Evolutionary conservation across 2,797 vertebrate species (phyloP).

Genomic region (Chelon auratus): DNA sequence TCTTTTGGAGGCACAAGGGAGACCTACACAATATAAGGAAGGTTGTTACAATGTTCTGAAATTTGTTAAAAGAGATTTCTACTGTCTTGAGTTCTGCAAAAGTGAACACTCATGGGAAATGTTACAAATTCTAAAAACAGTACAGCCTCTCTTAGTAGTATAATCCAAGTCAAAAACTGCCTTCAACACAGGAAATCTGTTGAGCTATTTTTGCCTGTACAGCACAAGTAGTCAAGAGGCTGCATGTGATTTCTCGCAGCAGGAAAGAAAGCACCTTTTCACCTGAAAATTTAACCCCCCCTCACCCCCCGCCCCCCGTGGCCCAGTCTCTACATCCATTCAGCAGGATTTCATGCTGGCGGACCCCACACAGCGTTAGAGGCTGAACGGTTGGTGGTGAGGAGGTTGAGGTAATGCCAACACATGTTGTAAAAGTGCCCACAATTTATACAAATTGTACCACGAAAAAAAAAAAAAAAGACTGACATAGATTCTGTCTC

Average conservation of each 20-base stretch:
- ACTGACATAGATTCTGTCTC: constrained; percentile 65
- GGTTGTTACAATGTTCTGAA: too few relatives aligned
- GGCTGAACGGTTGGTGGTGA: constrained; percentile 55
- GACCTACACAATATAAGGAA: too few relatives aligned
- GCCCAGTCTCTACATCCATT: constrained; percentile 2
- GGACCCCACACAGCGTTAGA: constrained; percentile 69
- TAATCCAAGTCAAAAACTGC: neutral
- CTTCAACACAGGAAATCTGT: neutral
- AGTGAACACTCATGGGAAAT: too few relatives aligned
- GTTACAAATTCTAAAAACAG: too few relatives aligned
- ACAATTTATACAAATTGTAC: constrained; percentile 67
- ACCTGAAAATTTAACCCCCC: constrained; percentile 19
- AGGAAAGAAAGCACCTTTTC: constrained; percentile 33
- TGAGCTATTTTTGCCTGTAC: constrained; percentile 1
- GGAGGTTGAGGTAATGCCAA: constrained; percentile 41
- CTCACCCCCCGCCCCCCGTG: neutral
- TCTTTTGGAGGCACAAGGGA: too few relatives aligned
- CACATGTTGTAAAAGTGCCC: constrained; percentile 59
- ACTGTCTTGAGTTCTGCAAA: too few relatives aligned
- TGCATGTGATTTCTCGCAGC: constrained; percentile 24
- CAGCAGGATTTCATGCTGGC: constrained; percentile 41
- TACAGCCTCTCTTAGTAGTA: neutral
- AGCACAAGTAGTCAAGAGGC: constrained; percentile 18
- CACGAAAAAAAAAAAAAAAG: constrained; percentile 29
- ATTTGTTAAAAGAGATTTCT: too few relatives aligned